These are phyloP conservation scores for Tridacna crocea DNA, from an alignment of 2,888 invertebrate genomes.

Conservation along the genomic window DNA sequence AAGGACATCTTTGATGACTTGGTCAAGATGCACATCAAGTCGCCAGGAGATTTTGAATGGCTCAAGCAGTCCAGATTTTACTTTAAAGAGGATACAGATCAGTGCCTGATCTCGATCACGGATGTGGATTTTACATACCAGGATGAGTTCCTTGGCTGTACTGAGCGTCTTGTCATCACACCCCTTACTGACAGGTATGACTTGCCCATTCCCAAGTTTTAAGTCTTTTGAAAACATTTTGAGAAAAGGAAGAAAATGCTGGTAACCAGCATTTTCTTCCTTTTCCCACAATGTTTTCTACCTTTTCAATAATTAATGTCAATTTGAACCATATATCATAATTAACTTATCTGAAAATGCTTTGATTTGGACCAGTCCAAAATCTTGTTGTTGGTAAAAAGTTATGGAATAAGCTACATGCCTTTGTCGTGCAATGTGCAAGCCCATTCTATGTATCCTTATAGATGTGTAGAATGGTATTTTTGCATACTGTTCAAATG, in stretches of 20 bases:
- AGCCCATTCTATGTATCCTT: too few species aligned
- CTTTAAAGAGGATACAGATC: constrained; percentile 97
- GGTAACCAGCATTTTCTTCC: background rate
- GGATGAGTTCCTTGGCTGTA: constrained; percentile 98
- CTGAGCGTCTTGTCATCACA: constrained; percentile 97
- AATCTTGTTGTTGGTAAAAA: too few species aligned
- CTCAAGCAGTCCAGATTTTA: constrained; percentile 98
- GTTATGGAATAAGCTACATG: too few species aligned
- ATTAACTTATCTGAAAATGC: too few species aligned
- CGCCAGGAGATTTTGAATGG: constrained; percentile 98
- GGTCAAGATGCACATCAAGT: constrained; percentile 93
- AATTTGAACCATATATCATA: too few species aligned
- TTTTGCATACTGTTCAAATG: too few species aligned
- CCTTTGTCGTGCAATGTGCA: too few species aligned
- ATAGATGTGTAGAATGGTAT: too few species aligned
- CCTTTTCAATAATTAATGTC: background rate
- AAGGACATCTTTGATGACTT: constrained; percentile 98
- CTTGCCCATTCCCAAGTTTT: background rate
- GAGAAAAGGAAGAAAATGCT: background rate
- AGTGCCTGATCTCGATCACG: constrained; percentile 96
- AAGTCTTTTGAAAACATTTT: background rate
- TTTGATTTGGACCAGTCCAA: too few species aligned
- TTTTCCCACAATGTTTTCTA: background rate
- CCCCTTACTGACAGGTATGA: constrained; percentile 95
- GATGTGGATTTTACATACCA: constrained; percentile 97